Percentiles rank a stretch among this genome's conserved stretches.
phyloP scores from a whole-genome alignment of 2,113 vertebrate genomes.

The Litocranius walleri region DNA sequence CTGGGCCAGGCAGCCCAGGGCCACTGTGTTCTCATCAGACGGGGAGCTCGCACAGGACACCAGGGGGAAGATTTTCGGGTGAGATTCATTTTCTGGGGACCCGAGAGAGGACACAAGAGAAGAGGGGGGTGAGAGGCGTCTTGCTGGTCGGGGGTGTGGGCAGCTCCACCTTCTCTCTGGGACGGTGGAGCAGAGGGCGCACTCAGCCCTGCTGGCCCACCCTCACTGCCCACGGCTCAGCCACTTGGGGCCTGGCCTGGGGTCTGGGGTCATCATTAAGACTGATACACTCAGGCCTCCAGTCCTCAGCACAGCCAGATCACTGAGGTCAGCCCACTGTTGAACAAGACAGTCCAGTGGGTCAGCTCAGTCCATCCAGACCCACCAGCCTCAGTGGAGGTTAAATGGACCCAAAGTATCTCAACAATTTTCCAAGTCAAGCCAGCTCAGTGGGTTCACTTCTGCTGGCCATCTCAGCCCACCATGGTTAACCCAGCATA shows the following conservation, averaged over 20 bases:
- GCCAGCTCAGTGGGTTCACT: no score
- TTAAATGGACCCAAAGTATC: not conserved
- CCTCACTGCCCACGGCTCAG: accelerated
- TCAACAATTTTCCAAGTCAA: not conserved
- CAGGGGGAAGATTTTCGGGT: conserved; percentile 79
- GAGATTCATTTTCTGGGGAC: not conserved
- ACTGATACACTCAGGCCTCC: not conserved
- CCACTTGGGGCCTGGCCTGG: no score
- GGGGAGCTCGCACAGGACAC: conserved; percentile 56
- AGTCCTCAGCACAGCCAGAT: not conserved
- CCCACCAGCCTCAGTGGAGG: not conserved
- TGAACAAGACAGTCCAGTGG: not conserved
- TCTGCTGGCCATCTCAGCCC: not conserved
- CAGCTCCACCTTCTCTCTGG: not conserved
- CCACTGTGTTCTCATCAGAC: not conserved
- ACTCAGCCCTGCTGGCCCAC: not conserved
- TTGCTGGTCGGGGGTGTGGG: accelerated
- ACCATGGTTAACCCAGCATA: not conserved
- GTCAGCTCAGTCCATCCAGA: not conserved
- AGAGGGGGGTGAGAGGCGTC: not conserved
- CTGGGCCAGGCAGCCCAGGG: conserved; percentile 82
- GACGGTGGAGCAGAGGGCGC: accelerated
- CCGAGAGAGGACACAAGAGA: not conserved
- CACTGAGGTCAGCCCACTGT: not conserved
- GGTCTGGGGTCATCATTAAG: not conserved